Percentiles rank a stretch among this genome's conserved stretches.
Evolutionary conservation across 1,140 invertebrate species (phyloP).

Genomic region (Gryllus bimaculatus): DNA sequence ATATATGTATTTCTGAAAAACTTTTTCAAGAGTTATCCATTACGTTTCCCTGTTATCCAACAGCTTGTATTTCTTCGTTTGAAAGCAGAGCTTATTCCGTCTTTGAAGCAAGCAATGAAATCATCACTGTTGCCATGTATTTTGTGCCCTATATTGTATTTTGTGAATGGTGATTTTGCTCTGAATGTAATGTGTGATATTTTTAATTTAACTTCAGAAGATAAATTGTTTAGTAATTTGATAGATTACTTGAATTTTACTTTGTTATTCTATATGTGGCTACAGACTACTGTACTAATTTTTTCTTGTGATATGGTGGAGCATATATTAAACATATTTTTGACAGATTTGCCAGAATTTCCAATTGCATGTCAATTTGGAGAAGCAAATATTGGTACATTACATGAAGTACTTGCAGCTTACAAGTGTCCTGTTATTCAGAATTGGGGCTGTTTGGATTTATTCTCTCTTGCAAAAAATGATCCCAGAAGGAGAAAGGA

Average conservation of each 20-base stretch:
- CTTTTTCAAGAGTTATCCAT: slow-evolving; percentile 36
- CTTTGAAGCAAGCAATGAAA: slow-evolving; percentile 45
- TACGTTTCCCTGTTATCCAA: slow-evolving; percentile 53
- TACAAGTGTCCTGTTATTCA: slow-evolving; percentile 51
- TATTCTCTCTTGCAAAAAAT: slow-evolving; percentile 49
- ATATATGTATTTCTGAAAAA: slow-evolving; percentile 53
- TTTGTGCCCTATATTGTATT: slow-evolving; percentile 50
- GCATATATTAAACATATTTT: slow-evolving; percentile 53
- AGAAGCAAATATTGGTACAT: slow-evolving; percentile 28
- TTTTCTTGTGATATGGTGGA: slow-evolving; percentile 57
- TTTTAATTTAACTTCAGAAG: slow-evolving; percentile 41
- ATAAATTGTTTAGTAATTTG: slow-evolving; percentile 41
- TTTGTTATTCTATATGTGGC: slow-evolving; percentile 53
- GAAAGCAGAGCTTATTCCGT: slow-evolving; percentile 41
- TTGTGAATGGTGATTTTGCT: slow-evolving; percentile 39
- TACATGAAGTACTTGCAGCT: slow-evolving; percentile 46
- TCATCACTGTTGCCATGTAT: slow-evolving; percentile 48
- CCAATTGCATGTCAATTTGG: slow-evolving; percentile 36
- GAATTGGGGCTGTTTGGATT: slow-evolving; percentile 58
- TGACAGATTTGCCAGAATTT: slow-evolving; percentile 56
- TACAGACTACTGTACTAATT: slow-evolving; percentile 54
- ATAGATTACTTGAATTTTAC: slow-evolving; percentile 39
- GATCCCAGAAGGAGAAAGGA: slow-evolving; percentile 43
- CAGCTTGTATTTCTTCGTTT: slow-evolving; percentile 54
- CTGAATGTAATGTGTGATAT: slow-evolving; percentile 35